These are phyloP conservation scores for Tenebrosternarchus preto DNA, from an alignment of 2,113 vertebrate genomes.

Conservation along the genomic window DNA sequence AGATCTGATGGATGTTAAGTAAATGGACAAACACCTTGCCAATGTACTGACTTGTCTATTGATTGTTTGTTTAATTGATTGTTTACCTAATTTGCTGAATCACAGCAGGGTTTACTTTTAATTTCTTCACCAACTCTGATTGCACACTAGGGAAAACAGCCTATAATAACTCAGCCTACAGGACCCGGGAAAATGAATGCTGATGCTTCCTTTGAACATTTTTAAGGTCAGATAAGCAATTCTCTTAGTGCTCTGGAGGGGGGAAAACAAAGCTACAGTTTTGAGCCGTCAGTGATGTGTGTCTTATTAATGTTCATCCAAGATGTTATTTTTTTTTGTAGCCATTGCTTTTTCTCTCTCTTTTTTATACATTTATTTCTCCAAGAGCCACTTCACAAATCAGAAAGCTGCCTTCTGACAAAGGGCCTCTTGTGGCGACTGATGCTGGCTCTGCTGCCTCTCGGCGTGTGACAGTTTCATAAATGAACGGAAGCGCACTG, in stretches of 20 bases:
- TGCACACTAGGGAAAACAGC: background rate
- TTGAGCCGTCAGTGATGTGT: conserved; percentile 21
- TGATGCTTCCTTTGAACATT: conserved; percentile 16
- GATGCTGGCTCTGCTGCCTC: conserved; percentile 18
- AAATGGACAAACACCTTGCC: conserved; percentile 43
- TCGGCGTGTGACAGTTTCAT: conserved; percentile 26
- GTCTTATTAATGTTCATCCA: conserved; percentile 24
- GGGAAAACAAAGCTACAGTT: conserved; percentile 12
- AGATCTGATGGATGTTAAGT: conserved; percentile 27
- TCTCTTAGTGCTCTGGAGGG: background rate
- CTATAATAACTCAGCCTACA: background rate
- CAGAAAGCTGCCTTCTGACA: conserved; percentile 6
- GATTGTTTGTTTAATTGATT: conserved; percentile 23
- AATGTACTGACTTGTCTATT: conserved; percentile 25
- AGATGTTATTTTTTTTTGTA: background rate
- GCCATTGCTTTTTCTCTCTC: background rate
- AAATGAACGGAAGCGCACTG: conserved; percentile 21
- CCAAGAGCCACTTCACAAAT: conserved; percentile 13
- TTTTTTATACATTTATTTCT: conserved; percentile 3
- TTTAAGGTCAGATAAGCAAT: conserved; percentile 11
- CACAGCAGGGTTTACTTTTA: conserved; percentile 1
- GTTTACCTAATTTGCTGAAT: conserved; percentile 13
- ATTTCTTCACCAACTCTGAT: conserved; percentile 27
- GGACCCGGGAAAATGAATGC: background rate
- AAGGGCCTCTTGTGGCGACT: conserved; percentile 7